These are phyloP conservation scores for Helicoverpa assulta DNA, from an alignment of 2,888 invertebrate species.

Conservation along the genomic window DNA sequence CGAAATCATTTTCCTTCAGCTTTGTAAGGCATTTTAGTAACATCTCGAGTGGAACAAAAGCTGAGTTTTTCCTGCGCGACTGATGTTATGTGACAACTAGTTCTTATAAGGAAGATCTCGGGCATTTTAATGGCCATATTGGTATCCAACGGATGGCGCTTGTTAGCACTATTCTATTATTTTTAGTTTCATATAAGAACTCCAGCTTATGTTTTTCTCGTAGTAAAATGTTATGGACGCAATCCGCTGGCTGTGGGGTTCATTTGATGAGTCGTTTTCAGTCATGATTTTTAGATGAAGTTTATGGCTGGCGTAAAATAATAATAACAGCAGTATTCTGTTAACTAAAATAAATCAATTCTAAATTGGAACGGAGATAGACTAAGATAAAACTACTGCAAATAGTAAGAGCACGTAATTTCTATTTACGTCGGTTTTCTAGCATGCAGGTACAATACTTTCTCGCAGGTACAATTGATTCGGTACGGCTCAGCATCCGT, in stretches of 20 bases:
- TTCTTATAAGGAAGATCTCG: constrained; percentile 67
- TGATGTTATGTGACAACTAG: constrained; percentile 50
- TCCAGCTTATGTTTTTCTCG: neutral
- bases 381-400: neutral
- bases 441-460: neutral
- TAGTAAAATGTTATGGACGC: constrained; percentile 17
- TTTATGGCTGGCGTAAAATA: neutral
- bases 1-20: constrained; percentile 13
- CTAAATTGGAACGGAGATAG: neutral
- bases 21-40: constrained; percentile 13
- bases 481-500: neutral
- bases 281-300: neutral
- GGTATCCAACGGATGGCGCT: constrained; percentile 60
- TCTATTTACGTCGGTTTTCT: neutral
- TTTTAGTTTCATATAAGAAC: constrained; percentile 18
- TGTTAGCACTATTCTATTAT: constrained; percentile 55
- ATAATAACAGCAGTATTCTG: neutral
- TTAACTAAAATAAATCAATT: neutral
- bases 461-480: neutral
- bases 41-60: constrained; percentile 46
- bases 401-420: constrained; percentile 1
- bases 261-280: neutral
- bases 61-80: constrained; percentile 36
- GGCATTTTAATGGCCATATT: constrained; percentile 68
- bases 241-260: neutral